Conservation (phyloP, 2,113 vertebrate species). For the Motacilla alba region DNA sequence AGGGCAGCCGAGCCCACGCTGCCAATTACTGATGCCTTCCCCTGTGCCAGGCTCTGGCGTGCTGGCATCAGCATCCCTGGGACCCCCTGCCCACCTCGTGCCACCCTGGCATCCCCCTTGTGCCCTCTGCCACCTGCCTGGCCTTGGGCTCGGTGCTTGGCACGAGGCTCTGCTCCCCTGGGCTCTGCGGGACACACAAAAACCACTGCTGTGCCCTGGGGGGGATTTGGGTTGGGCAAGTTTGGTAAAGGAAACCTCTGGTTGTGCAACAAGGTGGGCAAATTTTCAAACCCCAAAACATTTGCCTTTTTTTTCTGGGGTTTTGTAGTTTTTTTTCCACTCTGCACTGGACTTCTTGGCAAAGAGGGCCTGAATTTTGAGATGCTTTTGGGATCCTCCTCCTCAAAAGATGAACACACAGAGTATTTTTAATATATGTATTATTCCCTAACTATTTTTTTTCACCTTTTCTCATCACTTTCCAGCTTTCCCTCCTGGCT, state of each 20-base stretch:
- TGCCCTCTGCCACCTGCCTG: background rate
- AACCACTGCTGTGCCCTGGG: rapidly evolving
- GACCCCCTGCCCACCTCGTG: background rate
- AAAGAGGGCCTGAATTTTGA: background rate
- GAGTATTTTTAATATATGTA: rapidly evolving
- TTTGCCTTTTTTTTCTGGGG: background rate
- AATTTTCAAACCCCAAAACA: background rate
- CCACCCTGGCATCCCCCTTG: rapidly evolving
- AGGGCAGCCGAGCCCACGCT: background rate
- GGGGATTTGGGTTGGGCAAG: background rate
- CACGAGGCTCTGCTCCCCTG: background rate
- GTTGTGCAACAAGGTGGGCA: background rate
- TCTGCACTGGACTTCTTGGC: background rate
- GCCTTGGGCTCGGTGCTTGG: background rate
- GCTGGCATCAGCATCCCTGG: background rate
- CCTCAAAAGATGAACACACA: background rate
- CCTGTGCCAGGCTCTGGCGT: rapidly evolving
- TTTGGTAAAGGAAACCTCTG: background rate
- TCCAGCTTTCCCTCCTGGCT: background rate
- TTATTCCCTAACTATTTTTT: background rate
- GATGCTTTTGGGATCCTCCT: background rate
- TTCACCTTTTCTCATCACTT: background rate
- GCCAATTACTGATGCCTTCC: background rate
- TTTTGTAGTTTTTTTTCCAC: rapidly evolving
- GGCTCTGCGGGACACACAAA: background rate